Evolutionary conservation across 2,797 vertebrate genomes (phyloP).

Genomic region (Falco novaeseelandiae): DNA sequence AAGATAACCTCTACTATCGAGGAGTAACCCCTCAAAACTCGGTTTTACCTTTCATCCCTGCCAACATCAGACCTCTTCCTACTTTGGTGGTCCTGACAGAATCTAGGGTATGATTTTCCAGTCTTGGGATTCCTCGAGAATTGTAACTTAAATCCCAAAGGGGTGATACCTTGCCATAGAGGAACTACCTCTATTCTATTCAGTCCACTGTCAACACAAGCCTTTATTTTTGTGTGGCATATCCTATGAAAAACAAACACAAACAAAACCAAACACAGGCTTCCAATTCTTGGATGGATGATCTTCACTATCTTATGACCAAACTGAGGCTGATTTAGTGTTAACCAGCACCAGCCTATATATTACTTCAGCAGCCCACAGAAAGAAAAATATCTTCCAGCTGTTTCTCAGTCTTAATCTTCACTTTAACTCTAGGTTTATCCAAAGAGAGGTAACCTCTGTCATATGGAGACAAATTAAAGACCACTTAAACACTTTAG

Average conservation of each 20-base stretch:
- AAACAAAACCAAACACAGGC: background rate
- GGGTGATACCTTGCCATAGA: background rate
- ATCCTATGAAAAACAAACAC: background rate
- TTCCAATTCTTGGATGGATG: background rate
- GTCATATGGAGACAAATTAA: background rate
- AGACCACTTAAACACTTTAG: background rate
- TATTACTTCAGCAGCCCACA: background rate
- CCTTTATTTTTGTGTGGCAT: background rate
- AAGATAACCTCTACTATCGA: background rate
- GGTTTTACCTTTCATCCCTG: background rate
- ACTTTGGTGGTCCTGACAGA: background rate
- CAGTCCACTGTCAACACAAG: background rate
- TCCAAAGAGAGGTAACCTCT: background rate
- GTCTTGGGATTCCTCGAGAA: background rate
- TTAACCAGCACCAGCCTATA: background rate
- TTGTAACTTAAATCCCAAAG: background rate
- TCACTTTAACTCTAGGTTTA: background rate
- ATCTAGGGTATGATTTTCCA: background rate
- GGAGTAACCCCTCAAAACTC: background rate
- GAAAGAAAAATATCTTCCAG: background rate
- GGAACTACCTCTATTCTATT: background rate
- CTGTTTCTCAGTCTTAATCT: background rate
- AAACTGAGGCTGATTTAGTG: background rate
- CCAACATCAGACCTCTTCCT: background rate
- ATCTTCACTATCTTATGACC: background rate